Evolutionary conservation across 2,888 invertebrate genomes (phyloP).

Genomic region (Cerceris rybyensis): DNA sequence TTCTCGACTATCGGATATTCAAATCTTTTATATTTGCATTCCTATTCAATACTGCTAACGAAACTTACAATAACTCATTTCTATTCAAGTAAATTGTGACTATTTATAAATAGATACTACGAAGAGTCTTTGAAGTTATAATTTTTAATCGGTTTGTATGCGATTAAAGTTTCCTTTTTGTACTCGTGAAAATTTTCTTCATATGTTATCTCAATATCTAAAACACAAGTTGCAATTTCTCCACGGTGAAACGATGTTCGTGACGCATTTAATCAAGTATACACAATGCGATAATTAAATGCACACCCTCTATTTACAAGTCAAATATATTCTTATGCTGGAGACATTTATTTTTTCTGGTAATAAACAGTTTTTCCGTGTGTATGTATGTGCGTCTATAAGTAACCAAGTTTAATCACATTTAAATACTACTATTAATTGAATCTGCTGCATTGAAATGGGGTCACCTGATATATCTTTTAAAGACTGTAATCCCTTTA

Average conservation of each 20-base stretch:
- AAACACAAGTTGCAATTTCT: neutral
- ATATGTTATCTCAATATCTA: neutral
- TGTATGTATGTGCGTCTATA: neutral
- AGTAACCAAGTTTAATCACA: neutral
- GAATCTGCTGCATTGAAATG: no score
- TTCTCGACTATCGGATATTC: no score
- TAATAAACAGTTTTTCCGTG: neutral
- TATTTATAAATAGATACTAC: no score
- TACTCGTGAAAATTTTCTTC: neutral
- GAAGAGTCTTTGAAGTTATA: no score
- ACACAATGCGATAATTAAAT: neutral
- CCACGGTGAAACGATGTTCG: neutral
- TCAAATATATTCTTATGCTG: neutral
- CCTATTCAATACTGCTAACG: no score
- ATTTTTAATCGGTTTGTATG: neutral
- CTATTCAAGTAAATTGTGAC: no score
- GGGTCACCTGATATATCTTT: no score
- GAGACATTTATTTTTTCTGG: neutral
- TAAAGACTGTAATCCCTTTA: no score
- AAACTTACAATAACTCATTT: no score
- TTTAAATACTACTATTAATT: no score
- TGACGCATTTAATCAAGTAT: neutral
- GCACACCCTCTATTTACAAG: slow-evolving; percentile 4
- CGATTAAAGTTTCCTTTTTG: neutral
- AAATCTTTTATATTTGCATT: no score